phyloP scores from a whole-genome alignment of 2,888 invertebrate species.

The Gisinianus flammeolus region DNA sequence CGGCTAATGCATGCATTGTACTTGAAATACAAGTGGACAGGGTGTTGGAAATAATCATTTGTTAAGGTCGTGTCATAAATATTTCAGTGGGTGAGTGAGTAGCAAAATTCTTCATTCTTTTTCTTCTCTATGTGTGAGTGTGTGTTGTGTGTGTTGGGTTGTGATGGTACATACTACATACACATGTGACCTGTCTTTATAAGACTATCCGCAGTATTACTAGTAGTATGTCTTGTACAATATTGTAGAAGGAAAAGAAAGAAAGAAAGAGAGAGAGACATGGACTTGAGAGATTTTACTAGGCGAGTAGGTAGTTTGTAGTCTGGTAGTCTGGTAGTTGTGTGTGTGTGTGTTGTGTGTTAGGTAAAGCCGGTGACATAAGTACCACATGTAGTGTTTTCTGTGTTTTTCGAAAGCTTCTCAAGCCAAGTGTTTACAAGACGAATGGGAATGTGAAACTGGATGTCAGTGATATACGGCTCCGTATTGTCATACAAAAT shows the following conservation, averaged over 20 bases:
- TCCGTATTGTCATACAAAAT: constrained; percentile 51
- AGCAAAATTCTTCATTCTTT: constrained; percentile 36
- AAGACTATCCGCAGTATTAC: too few relatives aligned
- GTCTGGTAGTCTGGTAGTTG: neutral
- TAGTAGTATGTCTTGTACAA: too few relatives aligned
- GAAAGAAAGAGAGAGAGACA: constrained; percentile 16
- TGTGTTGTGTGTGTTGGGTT: neutral
- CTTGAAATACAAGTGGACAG: constrained; percentile 40
- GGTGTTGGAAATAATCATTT: constrained; percentile 50
- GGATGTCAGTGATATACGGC: constrained; percentile 57
- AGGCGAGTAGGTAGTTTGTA: neutral
- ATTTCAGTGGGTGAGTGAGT: constrained; percentile 47
- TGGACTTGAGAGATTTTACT: neutral
- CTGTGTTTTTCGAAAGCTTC: constrained; percentile 50
- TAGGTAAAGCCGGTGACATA: constrained; percentile 48
- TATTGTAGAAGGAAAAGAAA: neutral
- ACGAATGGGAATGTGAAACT: constrained; percentile 55
- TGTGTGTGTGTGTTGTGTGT: constrained; percentile 21
- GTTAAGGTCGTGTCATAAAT: constrained; percentile 50
- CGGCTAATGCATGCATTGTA: constrained; percentile 19
- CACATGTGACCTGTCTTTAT: constrained; percentile 4
- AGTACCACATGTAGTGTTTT: constrained; percentile 49
- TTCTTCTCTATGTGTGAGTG: neutral
- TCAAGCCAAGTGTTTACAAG: constrained; percentile 55
- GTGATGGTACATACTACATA: neutral